Evolutionary conservation across 2,113 vertebrate species (phyloP), one percentile per base, ranked within the genome.

Genomic region (Poeciliopsis turrubarensis): DNA sequence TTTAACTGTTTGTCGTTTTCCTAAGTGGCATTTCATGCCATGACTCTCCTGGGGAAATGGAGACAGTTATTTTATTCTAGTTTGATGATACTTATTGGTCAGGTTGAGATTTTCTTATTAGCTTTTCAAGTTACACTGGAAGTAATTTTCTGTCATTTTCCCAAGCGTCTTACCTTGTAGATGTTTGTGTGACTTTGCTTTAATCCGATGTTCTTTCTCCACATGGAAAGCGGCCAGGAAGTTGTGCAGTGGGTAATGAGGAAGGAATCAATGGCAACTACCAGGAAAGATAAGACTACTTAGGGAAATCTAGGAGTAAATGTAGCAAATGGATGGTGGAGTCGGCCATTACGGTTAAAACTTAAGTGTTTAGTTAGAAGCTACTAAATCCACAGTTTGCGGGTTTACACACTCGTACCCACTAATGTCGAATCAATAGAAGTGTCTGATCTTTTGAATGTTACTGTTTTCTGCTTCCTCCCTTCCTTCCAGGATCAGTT

Each of bases 291-390:
- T 67, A 34, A 81, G 57, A 47, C 22, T 25, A 29, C 39, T 76
- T 61, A 27, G 29, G 30, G 29, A 62, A 15, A 19, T 73, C 9
- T 68, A 10, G 31, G 63, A 62, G 25, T 64, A 65, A 44, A 75
- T 80, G 63, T 27, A 75, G 69, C 71, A 17, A 57, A 4, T 68
- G 10, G 70, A 67, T 67, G 51, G 54, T 67, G 29, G 26, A 79
- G 70, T 66, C 47, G 39, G 37, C 70, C 60, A 81, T 79, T 61
- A 62, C 27, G 70, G 79, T 68, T 65, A 27, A 37, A 65, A 25
- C 34, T 60, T 32, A 76, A 70, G 47, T 4, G 22, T 32, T 34
- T 70, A 62, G 70, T 60, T 67, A 29, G 66, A 5, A 63, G 13
- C 51, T 32, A 13, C 4, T 83, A 47, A 77, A 73, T 79, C 61